Conservation (phyloP, 1,140 invertebrate species). For the Lasioglossum baleicum region DNA sequence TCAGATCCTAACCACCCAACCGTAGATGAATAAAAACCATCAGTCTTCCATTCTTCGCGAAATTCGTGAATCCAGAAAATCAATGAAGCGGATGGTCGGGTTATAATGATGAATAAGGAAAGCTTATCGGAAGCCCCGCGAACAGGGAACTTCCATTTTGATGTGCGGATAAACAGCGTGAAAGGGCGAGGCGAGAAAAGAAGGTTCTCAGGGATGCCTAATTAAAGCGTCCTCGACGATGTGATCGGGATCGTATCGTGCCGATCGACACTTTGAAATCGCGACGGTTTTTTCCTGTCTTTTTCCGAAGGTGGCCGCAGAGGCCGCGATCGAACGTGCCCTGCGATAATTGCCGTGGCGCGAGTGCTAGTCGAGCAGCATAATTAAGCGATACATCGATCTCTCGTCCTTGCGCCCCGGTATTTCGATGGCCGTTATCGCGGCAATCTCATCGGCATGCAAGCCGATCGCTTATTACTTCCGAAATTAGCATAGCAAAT, state of each 20-base stretch:
- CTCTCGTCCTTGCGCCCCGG: constrained; percentile 8
- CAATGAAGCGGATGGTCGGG: too few species aligned
- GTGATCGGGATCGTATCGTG: background rate
- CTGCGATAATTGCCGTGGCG: constrained; percentile 36
- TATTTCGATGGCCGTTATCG: constrained; percentile 24
- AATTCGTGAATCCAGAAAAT: too few species aligned
- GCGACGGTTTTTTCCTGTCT: background rate
- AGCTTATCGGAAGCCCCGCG: too few species aligned
- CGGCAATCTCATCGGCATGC: constrained; percentile 47
- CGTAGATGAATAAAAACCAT: too few species aligned
- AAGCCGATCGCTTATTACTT: constrained; percentile 38
- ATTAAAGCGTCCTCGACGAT: background rate
- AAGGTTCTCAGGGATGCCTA: too few species aligned
- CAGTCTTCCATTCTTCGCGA: too few species aligned
- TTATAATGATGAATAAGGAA: too few species aligned
- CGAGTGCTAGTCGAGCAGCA: constrained; percentile 7
- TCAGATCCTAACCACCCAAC: too few species aligned
- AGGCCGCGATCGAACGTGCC: background rate
- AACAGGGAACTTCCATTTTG: too few species aligned
- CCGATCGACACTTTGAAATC: background rate
- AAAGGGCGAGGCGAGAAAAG: too few species aligned
- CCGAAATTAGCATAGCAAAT: constrained; percentile 30
- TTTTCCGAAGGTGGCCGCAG: too few species aligned
- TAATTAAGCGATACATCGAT: constrained; percentile 49
- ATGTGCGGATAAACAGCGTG: too few species aligned